These are phyloP conservation scores for Caradrina clavipalpis DNA, from an alignment of 2,888 invertebrate genomes.

Conservation along the genomic window DNA sequence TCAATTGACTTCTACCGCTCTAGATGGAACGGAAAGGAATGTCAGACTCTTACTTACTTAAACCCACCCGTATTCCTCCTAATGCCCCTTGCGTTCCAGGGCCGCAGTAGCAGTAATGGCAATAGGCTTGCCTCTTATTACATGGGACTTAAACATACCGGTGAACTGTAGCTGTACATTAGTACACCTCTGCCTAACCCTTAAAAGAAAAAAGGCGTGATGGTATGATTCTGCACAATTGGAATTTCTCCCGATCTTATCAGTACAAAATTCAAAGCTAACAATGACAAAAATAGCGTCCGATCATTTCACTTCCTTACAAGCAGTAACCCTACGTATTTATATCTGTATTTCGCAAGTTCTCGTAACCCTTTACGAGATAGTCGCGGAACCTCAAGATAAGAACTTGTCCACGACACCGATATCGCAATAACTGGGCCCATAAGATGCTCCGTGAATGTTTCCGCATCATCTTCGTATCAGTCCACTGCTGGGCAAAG, in stretches of 20 bases:
- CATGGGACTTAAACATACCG: too few species aligned
- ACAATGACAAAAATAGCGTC: neutral
- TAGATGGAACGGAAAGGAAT: too few species aligned
- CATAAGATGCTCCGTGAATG: conserved; percentile 7
- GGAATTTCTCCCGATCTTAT: neutral
- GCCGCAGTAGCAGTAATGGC: too few species aligned
- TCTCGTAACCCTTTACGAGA: conserved; percentile 59
- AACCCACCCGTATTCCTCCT: too few species aligned
- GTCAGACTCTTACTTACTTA: too few species aligned
- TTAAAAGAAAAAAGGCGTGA: too few species aligned
- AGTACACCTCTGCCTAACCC: too few species aligned
- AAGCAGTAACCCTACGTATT: conserved; percentile 28
- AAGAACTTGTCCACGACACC: conserved; percentile 28
- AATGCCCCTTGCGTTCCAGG: too few species aligned
- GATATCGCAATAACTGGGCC: conserved; percentile 25
- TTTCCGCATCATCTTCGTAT: conserved; percentile 32
- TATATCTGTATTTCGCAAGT: conserved; percentile 56
- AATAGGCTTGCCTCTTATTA: too few species aligned
- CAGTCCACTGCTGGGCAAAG: neutral
- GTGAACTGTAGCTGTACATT: too few species aligned
- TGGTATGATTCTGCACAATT: neutral
- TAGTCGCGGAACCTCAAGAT: conserved; percentile 44
- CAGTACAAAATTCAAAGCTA: neutral
- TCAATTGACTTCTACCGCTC: too few species aligned
- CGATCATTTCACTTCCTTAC: neutral